Evolutionary conservation across 2,797 vertebrate species (phyloP).

Genomic region (Typhlichthys subterraneus): DNA sequence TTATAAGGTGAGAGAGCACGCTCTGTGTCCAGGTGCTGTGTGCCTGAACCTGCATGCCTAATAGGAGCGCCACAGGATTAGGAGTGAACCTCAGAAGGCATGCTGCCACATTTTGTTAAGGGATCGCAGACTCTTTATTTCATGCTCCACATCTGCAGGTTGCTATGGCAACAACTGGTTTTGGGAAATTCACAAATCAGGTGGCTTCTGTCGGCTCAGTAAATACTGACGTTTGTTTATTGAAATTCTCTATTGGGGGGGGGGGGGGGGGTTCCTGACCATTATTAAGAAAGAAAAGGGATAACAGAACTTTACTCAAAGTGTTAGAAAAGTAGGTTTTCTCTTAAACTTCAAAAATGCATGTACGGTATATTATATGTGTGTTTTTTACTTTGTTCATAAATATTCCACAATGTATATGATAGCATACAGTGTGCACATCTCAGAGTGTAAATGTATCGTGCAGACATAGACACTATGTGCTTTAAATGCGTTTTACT

Average conservation of each 20-base stretch:
- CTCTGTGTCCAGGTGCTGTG: constrained; percentile 22
- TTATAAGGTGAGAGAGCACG: constrained; percentile 6
- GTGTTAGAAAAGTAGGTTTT: too few relatives aligned
- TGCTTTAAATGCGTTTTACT: constrained; percentile 18
- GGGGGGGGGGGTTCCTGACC: too few relatives aligned
- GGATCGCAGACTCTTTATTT: constrained; percentile 59
- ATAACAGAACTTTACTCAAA: too few relatives aligned
- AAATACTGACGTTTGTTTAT: not conserved
- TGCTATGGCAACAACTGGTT: constrained; percentile 69
- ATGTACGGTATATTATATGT: too few relatives aligned
- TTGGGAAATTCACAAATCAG: constrained; percentile 68
- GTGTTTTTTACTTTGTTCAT: too few relatives aligned
- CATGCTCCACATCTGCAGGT: constrained; percentile 75
- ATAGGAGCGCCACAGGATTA: constrained; percentile 27
- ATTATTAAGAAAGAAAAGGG: too few relatives aligned
- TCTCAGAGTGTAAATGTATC: not conserved
- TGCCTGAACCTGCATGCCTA: constrained; percentile 20
- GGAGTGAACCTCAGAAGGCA: constrained; percentile 45
- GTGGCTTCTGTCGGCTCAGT: constrained; percentile 66
- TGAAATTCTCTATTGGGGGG: too few relatives aligned
- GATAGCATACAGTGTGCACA: too few relatives aligned
- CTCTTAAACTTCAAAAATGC: too few relatives aligned
- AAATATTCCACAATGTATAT: too few relatives aligned
- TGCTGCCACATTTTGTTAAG: constrained; percentile 60
- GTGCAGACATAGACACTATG: constrained; percentile 10